Evolutionary conservation across 1,140 invertebrate species (phyloP), one percentile per base, ranked within the genome.

Genomic region (Leptinotarsa undecemlineata): DNA sequence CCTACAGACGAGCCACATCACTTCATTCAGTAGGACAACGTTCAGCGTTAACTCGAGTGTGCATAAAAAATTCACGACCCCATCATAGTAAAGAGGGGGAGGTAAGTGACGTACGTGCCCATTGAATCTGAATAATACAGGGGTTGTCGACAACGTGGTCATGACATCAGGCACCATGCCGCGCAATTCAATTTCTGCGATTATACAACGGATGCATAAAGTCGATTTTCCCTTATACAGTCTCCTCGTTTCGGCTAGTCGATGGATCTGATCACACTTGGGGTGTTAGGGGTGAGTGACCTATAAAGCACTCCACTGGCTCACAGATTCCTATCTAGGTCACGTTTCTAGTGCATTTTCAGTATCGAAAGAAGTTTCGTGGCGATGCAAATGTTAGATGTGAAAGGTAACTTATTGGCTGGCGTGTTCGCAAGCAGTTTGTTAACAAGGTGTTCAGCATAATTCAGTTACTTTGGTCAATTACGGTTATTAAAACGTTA

Each of bases 361-460:
- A 57, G 51, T 57, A 67, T 19, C 14, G 61, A 47, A 67, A 21
- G 23, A 15, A 21, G 19, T 42, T 20, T 26, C 26, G 51, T 67
- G 47, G 75, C 48, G 75, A 76, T 64, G 64, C 67, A 68, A 73
- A 76, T 73, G 75, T 42, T 51, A 66, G 42, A 71, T 73, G 23
- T 68, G 68, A 70, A 57, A 42, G 26, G 15, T 6, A 76, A 73
- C 75, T 23, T 63, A 67, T 72, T 51, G 15, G 15, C 51, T 20
- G n/a, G 64, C 64, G 64, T 67, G 64, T n/a, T 23, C 64, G 42
- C 19, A 42, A 23, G 19, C 64, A n/a, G 42, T 67, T 67, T 67
- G 42, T 67, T 42, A 67, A 67, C 23, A 23, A 67, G 64, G 23
- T 67, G 64, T 42, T 42, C 23, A 23, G 15, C 42, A 15, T 33